Evolutionary conservation across 1,140 invertebrate genomes (phyloP).

Genomic region (Trachymyrmex cornetzi): DNA sequence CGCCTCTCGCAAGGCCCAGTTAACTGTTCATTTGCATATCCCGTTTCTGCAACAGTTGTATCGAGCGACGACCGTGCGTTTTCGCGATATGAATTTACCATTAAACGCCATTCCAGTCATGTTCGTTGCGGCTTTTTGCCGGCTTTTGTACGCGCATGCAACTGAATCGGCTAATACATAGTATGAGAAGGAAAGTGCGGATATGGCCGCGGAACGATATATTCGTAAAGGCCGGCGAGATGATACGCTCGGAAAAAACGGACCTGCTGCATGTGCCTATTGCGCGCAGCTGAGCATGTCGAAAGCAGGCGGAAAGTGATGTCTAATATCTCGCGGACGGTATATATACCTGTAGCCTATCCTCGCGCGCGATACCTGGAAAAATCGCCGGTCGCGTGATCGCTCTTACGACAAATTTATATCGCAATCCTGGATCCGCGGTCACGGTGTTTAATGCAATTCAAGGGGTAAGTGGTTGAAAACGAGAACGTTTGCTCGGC

Average conservation of each 20-base stretch:
- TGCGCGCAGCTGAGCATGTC: constrained; percentile 50
- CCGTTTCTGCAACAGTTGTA: constrained; percentile 73
- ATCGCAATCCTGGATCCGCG: constrained; percentile 22
- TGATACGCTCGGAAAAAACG: constrained; percentile 51
- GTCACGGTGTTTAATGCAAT: constrained; percentile 33
- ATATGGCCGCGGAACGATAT: neutral
- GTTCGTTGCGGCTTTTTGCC: neutral
- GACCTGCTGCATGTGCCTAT: neutral
- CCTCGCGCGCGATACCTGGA: constrained; percentile 18
- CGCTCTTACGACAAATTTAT: constrained; percentile 20
- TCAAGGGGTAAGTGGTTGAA: constrained; percentile 36
- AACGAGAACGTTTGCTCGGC: constrained; percentile 5
- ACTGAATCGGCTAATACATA: constrained; percentile 23
- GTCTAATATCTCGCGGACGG: constrained; percentile 44
- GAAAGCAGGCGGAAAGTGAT: constrained; percentile 44
- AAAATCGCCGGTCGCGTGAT: constrained; percentile 52
- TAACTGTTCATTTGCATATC: constrained; percentile 77
- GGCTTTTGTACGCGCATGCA: constrained; percentile 26
- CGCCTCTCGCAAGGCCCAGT: constrained; percentile 47
- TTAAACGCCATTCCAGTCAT: constrained; percentile 25
- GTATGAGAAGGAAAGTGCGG: constrained; percentile 58
- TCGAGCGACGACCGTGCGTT: constrained; percentile 40
- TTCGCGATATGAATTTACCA: constrained; percentile 41
- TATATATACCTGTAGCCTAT: neutral
- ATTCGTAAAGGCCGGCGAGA: constrained; percentile 41